Evolutionary conservation across 2,797 vertebrate genomes (phyloP), one percentile per base, ranked within the genome.

Genomic region (Syndactyla subalaris): DNA sequence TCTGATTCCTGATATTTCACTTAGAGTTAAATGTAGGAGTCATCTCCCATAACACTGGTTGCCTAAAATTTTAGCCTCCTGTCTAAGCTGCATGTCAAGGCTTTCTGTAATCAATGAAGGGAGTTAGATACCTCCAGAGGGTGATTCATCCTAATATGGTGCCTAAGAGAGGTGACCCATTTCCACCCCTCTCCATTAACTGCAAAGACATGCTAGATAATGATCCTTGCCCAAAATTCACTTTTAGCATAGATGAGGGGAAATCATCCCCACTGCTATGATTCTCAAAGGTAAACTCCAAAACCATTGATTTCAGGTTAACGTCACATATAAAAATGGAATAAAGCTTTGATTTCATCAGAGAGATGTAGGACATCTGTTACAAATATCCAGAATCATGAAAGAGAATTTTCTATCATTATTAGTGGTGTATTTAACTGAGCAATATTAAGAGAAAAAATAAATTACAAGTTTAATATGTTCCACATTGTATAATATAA

Each of bases 161-260:
- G n/a, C 55, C 81, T 82, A 49, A 78, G 85, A 93, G 71, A 92
- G 27, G 5, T 88, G 30, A 89, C 78, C 63, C 48, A 38, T 89
- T 93, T 96, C 70, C 49, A 86, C 70, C 34, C 88, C 49, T 88
- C 52, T 65, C 57, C 41, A 41, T 85, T 92, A 92, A 74, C 36
- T 83, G 30, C 30, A 85, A 38, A 87, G 59, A 76, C 63, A 89
- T 87, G 34, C 9, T 55, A 73, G 51, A 82, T 61, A 89, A 85
- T 52, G 48, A 83, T 88, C 32, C 20, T 85, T 73, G 51, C 39
- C 55, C 34, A 77, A 49, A 92, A 88, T 65, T 79, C 57, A 46
- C 22, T 85, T 87, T 79, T 82, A 91, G 21, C 0, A 4, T 63
- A 91, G 80, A 46, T 85, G 62, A 91, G 20, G n/a, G 45, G 65